These are phyloP conservation scores for Aegithalos caudatus DNA, from an alignment of 2,113 vertebrate species.

Conservation along the genomic window DNA sequence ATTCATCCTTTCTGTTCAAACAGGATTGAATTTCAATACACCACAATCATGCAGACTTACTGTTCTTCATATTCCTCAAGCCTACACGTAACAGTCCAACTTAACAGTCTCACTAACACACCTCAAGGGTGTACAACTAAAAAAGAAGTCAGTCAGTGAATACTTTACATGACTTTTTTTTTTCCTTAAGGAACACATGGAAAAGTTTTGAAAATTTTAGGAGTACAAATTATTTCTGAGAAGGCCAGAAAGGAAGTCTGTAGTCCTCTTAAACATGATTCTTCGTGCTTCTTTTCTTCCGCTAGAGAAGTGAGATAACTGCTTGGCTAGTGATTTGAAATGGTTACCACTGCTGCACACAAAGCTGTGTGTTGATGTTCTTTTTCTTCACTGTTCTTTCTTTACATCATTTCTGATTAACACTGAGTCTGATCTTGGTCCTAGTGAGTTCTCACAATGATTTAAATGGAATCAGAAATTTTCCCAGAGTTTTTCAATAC, in stretches of 20 bases:
- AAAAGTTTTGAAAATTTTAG: slow-evolving; percentile 42
- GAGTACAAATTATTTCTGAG: slow-evolving; percentile 48
- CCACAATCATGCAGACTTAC: slow-evolving; percentile 47
- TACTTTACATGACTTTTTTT: neutral
- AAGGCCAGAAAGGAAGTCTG: slow-evolving; percentile 30
- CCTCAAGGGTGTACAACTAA: slow-evolving; percentile 6
- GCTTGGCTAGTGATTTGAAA: neutral
- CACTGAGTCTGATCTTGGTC: neutral
- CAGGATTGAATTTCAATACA: slow-evolving; percentile 40
- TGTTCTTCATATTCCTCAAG: slow-evolving; percentile 60
- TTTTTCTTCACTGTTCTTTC: neutral
- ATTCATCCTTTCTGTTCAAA: slow-evolving; percentile 43
- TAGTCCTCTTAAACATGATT: neutral
- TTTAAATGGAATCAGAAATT: neutral
- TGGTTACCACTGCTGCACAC: neutral
- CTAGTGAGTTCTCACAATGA: neutral
- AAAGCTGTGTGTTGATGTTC: neutral
- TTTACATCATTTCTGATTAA: neutral
- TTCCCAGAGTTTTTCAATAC: neutral
- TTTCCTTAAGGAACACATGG: neutral
- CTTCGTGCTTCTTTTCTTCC: neutral
- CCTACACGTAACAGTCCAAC: slow-evolving; percentile 21
- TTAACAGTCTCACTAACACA: slow-evolving; percentile 32
- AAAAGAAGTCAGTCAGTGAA: slow-evolving; percentile 53
- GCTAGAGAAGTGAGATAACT: neutral